Evolutionary conservation across 2,888 invertebrate species (phyloP), one percentile per base, ranked within the genome.

Genomic region (Drosophila setosimentum): DNA sequence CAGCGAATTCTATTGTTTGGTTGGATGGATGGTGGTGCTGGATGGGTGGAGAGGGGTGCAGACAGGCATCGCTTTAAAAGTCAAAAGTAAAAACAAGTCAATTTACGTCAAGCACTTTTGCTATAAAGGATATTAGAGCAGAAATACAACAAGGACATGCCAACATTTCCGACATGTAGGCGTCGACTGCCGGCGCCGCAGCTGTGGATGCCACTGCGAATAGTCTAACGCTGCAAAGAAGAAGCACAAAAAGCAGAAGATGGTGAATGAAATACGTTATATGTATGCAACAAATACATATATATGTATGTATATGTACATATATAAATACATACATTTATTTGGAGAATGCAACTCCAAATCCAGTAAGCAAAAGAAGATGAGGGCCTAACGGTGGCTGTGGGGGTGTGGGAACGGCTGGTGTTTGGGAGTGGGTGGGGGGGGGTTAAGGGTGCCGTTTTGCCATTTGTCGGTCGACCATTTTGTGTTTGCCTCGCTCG

Each of bases 51-150:
- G 48, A 30, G 10, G 24, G 30, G 8, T 29, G 13, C 13, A 51
- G 10, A 37, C 58, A 54, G 51, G 72, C 71, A 76, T 71, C 73
- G 88, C 82, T 88, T 89, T 87, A 89, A 90, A 90, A 87, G 90
- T 88, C 89, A 90, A 88, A 87, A 87, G 87, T 88, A 90, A 88
- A 88, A 88, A 90, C 87, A 88, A 88, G 87, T 90, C 87, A 88
- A 88, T 88, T 88, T 88, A 88, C 87, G 87, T 88, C 87, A 90
- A 88, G 89, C 87, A 90, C 87, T 87, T 88, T 88, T 88, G 87
- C 90, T 87, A 90, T 88, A 90, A 88, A 90, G 90, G 87, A 88
- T 88, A 88, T 90, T 88, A 90, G 90, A 86, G 90, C 81, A 82
- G 88, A 90, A 87, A 87, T 87, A 87, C 87, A 87, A 90, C 87